These are phyloP conservation scores for Rallus crepitans DNA, from an alignment of 2,797 vertebrate species.

Conservation along the genomic window DNA sequence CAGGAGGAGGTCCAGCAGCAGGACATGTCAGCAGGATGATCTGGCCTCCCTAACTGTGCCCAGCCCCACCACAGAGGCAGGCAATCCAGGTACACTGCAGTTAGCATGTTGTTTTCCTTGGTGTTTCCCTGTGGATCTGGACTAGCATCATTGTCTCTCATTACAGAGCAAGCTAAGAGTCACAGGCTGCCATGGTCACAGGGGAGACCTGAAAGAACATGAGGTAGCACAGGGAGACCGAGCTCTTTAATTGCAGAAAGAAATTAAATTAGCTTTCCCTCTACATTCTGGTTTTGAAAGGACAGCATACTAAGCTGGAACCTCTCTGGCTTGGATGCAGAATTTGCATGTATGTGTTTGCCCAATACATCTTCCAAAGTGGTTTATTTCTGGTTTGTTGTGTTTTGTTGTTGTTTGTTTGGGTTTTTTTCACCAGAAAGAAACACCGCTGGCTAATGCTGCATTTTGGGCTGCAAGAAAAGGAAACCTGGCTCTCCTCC, in stretches of 20 bases:
- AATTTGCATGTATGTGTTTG: background rate
- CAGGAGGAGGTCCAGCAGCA: background rate
- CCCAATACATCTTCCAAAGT: background rate
- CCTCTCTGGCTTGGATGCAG: background rate
- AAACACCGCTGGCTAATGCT: conserved; percentile 96
- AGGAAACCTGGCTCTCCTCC: conserved; percentile 94
- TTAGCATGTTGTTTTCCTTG: background rate
- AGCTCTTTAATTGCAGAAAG: background rate
- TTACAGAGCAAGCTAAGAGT: background rate
- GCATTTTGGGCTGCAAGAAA: conserved; percentile 96
- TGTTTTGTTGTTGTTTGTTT: background rate
- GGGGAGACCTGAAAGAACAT: background rate
- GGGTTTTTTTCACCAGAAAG: conserved; percentile 84
- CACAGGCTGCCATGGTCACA: background rate
- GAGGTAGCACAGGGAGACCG: background rate
- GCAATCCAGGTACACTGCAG: background rate
- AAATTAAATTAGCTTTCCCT: background rate
- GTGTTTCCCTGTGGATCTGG: background rate
- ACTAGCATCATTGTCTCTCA: background rate
- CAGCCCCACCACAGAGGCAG: background rate
- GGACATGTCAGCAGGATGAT: background rate
- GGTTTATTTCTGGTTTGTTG: background rate
- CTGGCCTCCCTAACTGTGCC: background rate
- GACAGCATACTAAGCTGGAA: background rate
- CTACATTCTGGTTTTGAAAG: background rate